Conservation (phyloP, 1,140 invertebrate species). For the Ips typographus region DNA sequence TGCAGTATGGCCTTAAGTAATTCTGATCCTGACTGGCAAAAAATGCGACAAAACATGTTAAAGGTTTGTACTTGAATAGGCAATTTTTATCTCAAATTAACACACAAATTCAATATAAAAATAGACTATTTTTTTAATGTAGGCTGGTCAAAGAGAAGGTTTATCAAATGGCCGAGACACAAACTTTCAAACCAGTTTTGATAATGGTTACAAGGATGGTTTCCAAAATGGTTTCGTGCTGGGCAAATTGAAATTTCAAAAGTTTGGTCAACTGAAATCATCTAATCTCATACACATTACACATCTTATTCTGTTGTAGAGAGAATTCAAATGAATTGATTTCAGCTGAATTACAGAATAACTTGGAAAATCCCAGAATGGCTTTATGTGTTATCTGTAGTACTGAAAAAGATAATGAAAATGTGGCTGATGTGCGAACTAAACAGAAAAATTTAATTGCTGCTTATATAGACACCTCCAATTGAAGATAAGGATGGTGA, state of each 20-base stretch:
- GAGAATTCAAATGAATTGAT: too few species aligned
- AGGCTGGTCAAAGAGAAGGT: slow-evolving; percentile 27
- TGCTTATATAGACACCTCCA: neutral
- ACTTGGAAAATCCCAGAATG: slow-evolving; percentile 13
- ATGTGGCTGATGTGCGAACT: slow-evolving; percentile 25
- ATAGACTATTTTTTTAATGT: slow-evolving; percentile 1
- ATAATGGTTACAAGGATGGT: slow-evolving; percentile 29
- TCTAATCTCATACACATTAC: too few species aligned
- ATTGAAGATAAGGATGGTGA: too few species aligned
- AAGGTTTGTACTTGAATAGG: neutral
- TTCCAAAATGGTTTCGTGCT: slow-evolving; percentile 26
- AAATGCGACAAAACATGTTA: slow-evolving; percentile 9
- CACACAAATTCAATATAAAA: neutral
- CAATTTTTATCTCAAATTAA: neutral
- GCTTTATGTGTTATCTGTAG: slow-evolving; percentile 25
- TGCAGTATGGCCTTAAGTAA: neutral
- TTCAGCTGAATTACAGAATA: too few species aligned
- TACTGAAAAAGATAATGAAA: slow-evolving; percentile 25
- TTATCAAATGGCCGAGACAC: slow-evolving; percentile 24
- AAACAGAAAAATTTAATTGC: slow-evolving; percentile 19
- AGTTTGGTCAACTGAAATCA: neutral
- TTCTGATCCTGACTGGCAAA: slow-evolving; percentile 9
- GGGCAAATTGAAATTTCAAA: slow-evolving; percentile 21
- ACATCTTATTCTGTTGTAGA: neutral
- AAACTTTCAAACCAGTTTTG: slow-evolving; percentile 30